Evolutionary conservation across 2,888 invertebrate genomes (phyloP), one percentile per base, ranked within the genome.

Genomic region (Lycophotia porphyrea): DNA sequence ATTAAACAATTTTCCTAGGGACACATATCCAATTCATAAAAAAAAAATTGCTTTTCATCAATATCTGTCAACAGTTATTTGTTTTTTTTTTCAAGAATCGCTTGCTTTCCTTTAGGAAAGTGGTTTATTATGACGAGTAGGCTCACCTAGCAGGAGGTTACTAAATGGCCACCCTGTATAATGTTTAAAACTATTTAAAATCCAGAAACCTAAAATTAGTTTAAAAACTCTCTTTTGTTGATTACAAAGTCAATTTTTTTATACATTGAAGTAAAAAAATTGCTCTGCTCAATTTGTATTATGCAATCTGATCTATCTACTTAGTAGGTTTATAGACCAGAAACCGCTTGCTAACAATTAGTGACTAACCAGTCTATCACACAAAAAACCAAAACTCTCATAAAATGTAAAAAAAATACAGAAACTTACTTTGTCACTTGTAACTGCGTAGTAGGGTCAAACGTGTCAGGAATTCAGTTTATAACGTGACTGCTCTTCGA

Each of bases 391-490:
- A n/a, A 44, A 39, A 39, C 7, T 42, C 42, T 42, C 42, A 42
- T 9, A 44, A 44, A 47, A 8, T 24, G 24, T 47, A 24, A 47
- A 24, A 24, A 47, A 47, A 47, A 24, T 18, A 58, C 7, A 18
- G 8, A 58, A 58, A 31, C 0, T 18, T 8, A 31, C 21, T 61
- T 34, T 39, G 24, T 39, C 5, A 5, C 34, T 13, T 34, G 5
- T 5, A 42, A n/a, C 27, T 9, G 21, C 42, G 61, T 81, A 52
- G 84, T 87, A 84, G 24, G 72, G 68, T 55, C 78, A 42, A 15
- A 71, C 39, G 63, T 75, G 75, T 80, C 78, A 81, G 80, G 78
- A 75, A 88, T 88, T 87, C 82, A 76, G 74, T 85, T 77, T 86
- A 85, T 84, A 88, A 78, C 76, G 71, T 70, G 47, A 34, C 63